These are phyloP conservation scores for Pachycephus smyrnensis DNA, from an alignment of 2,888 invertebrate species.

Conservation along the genomic window DNA sequence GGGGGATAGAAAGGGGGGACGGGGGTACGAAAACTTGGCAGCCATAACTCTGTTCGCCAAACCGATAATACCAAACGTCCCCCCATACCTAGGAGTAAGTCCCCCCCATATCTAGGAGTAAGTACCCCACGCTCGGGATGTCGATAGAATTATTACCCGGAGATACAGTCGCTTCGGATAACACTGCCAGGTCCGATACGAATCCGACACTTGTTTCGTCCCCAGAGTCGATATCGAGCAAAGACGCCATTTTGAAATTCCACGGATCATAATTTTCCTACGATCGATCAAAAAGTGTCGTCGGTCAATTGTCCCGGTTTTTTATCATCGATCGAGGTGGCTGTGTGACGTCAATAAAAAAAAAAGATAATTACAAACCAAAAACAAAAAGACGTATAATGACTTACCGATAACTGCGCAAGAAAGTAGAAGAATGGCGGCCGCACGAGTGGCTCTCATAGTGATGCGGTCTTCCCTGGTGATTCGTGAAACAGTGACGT, in stretches of 20 bases:
- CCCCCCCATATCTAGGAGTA: neutral
- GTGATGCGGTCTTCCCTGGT: conserved; percentile 28
- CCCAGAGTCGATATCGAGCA: neutral
- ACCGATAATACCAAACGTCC: neutral
- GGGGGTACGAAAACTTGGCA: neutral
- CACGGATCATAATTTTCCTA: neutral
- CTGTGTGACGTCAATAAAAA: neutral
- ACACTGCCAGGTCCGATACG: neutral
- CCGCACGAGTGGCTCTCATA: conserved; percentile 47
- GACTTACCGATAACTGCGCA: conserved; percentile 56
- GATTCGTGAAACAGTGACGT: conserved; percentile 19
- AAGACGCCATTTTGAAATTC: neutral
- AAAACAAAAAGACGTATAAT: neutral
- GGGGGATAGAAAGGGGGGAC: neutral
- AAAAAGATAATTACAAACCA: conserved; percentile 7
- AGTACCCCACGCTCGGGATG: neutral
- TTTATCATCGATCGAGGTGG: neutral
- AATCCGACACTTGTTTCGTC: neutral
- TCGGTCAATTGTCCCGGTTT: neutral
- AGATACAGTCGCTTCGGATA: neutral
- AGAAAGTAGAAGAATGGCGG: conserved; percentile 49
- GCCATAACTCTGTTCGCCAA: neutral
- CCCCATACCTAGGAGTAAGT: neutral
- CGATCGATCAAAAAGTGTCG: neutral
- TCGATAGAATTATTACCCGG: neutral